phyloP scores from a whole-genome alignment of 2,113 vertebrate genomes.

The Gallinago paraguaiae region DNA sequence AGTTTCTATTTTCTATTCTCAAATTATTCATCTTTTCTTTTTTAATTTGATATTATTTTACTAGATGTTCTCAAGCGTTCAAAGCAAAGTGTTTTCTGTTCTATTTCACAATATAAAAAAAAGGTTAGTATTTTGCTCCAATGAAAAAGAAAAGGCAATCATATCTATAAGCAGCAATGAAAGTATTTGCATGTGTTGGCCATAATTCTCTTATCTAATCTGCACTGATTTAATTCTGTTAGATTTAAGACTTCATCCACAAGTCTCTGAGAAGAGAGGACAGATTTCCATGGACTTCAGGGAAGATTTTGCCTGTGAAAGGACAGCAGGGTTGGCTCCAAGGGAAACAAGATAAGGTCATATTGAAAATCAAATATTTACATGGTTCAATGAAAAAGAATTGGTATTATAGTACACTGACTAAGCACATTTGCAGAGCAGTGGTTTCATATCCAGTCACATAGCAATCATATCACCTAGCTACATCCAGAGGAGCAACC shows the following conservation, averaged over 20 bases:
- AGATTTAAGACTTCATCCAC: not conserved
- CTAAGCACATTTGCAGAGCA: not conserved
- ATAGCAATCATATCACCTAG: not conserved
- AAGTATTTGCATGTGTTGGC: not conserved
- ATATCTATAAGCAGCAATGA: not conserved
- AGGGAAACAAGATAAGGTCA: not conserved
- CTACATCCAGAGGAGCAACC: not conserved
- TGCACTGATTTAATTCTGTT: not conserved
- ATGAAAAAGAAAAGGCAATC: not conserved
- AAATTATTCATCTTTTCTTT: not conserved
- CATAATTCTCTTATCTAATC: not conserved
- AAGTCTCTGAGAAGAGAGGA: not conserved
- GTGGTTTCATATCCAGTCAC: not conserved
- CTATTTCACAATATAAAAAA: not conserved
- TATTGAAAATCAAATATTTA: slow-evolving; percentile 16
- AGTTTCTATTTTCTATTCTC: not conserved
- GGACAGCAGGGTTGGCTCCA: not conserved
- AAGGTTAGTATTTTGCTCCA: not conserved
- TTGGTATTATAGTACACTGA: not conserved
- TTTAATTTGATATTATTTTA: not conserved
- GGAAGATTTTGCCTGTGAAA: not conserved
- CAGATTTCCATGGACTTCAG: not conserved
- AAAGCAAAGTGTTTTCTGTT: not conserved
- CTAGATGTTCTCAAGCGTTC: not conserved
- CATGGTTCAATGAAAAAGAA: not conserved